Base-by-base conservation (phyloP, 2,113 vertebrate genomes). In the Actenoides lindsayi region DNA sequence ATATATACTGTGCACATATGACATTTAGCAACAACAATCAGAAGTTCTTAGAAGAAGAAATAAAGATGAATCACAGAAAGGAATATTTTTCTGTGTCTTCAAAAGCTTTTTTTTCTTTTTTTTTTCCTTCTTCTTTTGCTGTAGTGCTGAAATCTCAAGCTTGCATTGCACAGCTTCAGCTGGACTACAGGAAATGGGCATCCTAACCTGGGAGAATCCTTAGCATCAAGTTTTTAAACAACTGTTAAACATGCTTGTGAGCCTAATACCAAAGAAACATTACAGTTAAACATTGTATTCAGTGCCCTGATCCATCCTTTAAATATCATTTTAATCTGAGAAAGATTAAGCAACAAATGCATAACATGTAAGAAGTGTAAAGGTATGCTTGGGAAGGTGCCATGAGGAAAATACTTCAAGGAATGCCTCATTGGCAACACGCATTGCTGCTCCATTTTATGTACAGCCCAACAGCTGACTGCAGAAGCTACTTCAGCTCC, bases 401-500 rank as follows among this genome's bases (percentile, higher is more conserved):
- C 46, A 4, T 3, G 11, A 81, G 27, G 42, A 75, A 79, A 88
- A 63, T 21, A n/a, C 5, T 25, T 60, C 25, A 33, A 88, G 82
- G 25, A 92, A 50, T 19, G 31, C 13, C 33, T 48, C 1, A 0
- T 56, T 90, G 46, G 59, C 87, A 86, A 16, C 20, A 56, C 63
- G 79, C 10, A 19, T 33, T 28, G 10, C 83, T 81, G 76, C 64
- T 88, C 14, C 64, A 80, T 64, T 86, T 96, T 64, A 70, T 10
- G 33, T 63, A 87, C 67, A 44, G 83, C 63, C 56, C 92, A 90
- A 96, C 82, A 95, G 75, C 88, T 95, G 93, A 91, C 85, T 95
- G 93, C 88, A 94, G 95, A 96, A 94, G 90, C 64, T 90, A 76
- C 88, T 94, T 95, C 87, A 87, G 79, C 84, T 83, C 90, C 76